These are phyloP conservation scores for Spialia ferax DNA, from an alignment of 2,888 invertebrate genomes.

Conservation along the genomic window DNA sequence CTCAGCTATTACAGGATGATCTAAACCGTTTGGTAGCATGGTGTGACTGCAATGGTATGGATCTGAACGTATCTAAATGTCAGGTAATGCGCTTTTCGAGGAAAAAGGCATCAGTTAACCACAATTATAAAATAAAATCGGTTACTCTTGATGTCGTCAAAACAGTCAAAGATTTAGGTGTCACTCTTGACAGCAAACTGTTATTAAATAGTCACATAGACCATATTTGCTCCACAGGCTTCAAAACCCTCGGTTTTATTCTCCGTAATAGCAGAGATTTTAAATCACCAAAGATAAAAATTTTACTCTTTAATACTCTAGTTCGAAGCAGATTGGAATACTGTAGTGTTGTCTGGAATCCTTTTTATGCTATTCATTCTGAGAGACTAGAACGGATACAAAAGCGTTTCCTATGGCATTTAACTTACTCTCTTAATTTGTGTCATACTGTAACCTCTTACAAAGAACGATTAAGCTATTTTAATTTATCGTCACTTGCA, in stretches of 20 bases:
- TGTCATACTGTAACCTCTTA: too few relatives aligned
- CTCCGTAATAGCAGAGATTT: constrained; percentile 1
- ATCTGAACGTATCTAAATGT: constrained; percentile 1
- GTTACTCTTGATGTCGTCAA: not conserved
- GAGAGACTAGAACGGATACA: too few relatives aligned
- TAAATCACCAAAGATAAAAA: constrained; percentile 1
- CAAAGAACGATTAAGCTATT: too few relatives aligned
- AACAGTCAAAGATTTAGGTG: not conserved
- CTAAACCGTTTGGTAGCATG: constrained; percentile 3
- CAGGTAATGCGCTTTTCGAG: not conserved
- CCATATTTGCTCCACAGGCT: not conserved
- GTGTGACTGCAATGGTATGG: constrained; percentile 14
- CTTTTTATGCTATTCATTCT: too few relatives aligned
- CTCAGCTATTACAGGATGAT: not conserved
- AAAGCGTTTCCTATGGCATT: too few relatives aligned
- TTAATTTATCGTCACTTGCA: not conserved
- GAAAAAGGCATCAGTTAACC: not conserved
- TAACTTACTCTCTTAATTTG: too few relatives aligned
- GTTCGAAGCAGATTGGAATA: constrained; percentile 1
- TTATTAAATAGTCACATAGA: not conserved
- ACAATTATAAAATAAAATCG: not conserved
- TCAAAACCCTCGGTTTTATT: constrained; percentile 1
- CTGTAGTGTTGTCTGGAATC: not conserved
- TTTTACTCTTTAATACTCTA: not conserved
- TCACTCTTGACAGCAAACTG: not conserved